Percentiles rank a stretch among this genome's conserved stretches.
Conservation (phyloP, 2,113 vertebrate genomes). For the Crotalus tigris region DNA sequence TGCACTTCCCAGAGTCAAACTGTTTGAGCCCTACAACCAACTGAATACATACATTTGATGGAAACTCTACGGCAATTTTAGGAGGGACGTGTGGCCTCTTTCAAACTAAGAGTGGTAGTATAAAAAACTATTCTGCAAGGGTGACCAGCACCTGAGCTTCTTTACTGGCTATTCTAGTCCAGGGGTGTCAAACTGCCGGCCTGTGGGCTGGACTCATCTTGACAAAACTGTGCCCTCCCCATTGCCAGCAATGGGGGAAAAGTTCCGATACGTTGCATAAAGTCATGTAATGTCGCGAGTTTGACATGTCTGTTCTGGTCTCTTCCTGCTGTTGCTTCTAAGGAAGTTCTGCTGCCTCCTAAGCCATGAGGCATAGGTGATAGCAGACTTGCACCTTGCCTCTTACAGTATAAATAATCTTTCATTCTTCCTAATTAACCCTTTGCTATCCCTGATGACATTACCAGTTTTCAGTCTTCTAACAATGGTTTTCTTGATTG, state of each 20-base stretch:
- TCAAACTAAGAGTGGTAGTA: background rate
- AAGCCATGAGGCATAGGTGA: background rate
- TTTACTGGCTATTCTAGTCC: background rate
- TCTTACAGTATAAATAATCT: background rate
- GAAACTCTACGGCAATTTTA: background rate
- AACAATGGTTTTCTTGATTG: no score
- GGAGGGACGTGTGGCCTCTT: background rate
- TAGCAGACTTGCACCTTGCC: background rate
- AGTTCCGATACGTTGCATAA: no score
- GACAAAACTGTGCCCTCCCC: no score
- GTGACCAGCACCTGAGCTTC: background rate
- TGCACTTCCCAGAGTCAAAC: background rate
- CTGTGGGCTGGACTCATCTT: no score
- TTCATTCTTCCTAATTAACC: background rate
- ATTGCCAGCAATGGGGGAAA: no score
- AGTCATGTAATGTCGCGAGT: no score
- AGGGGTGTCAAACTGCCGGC: no score
- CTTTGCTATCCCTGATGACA: background rate
- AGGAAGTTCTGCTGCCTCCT: background rate
- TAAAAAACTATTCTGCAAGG: background rate
- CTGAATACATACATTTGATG: background rate
- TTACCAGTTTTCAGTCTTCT: background rate
- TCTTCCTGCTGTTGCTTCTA: background rate
- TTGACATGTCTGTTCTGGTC: background rate
- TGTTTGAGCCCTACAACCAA: background rate